Evolutionary conservation across 2,888 invertebrate species (phyloP).

Genomic region (Invenusta paracnida): DNA sequence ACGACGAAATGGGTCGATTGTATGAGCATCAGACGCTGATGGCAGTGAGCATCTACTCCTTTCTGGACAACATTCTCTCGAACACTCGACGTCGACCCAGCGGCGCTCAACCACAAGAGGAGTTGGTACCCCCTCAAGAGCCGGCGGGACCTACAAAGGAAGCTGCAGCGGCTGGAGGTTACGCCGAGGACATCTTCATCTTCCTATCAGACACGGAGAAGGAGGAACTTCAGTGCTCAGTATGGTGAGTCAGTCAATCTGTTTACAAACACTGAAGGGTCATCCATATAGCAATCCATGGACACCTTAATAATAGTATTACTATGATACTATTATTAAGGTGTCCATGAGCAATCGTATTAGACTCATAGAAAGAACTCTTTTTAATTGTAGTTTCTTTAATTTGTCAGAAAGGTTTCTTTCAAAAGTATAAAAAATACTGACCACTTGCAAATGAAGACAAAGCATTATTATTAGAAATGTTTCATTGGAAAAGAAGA

Average conservation of each 20-base stretch:
- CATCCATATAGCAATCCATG: not conserved
- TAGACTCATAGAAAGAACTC: too few species aligned
- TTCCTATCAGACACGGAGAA: constrained; percentile 39
- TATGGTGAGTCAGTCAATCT: constrained; percentile 40
- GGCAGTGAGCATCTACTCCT: constrained; percentile 37
- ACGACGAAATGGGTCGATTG: not conserved
- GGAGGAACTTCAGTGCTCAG: constrained; percentile 39
- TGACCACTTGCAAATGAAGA: too few species aligned
- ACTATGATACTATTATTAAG: too few species aligned
- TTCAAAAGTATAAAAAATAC: too few species aligned
- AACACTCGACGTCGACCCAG: not conserved
- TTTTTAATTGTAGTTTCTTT: too few species aligned
- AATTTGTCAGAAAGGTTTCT: too few species aligned
- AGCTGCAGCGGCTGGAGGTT: too few species aligned
- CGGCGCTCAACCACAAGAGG: not conserved
- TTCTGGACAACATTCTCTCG: constrained; percentile 36
- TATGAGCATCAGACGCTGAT: constrained; percentile 37
- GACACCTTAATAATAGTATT: too few species aligned
- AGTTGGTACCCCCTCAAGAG: not conserved
- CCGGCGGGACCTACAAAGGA: not conserved
- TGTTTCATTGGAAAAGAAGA: too few species aligned
- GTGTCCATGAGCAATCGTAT: too few species aligned
- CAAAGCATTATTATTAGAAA: too few species aligned
- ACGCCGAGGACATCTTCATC: constrained; percentile 43
- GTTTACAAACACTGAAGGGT: not conserved